phyloP scores from a whole-genome alignment of 2,888 invertebrate genomes.

The Empis stercorea region DNA sequence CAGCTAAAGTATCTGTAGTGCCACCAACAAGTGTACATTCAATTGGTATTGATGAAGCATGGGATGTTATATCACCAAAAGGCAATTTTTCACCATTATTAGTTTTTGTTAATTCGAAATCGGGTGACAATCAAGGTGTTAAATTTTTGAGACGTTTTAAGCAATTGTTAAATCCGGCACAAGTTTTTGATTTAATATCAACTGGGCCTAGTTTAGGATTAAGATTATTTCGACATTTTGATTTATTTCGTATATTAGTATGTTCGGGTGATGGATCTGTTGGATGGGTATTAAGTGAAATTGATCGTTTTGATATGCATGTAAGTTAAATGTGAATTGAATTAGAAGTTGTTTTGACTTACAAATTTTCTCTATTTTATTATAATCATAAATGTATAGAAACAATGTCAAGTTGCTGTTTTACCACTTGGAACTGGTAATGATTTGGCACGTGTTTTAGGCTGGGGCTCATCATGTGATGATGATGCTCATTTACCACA shows the following conservation, averaged over 20 bases:
- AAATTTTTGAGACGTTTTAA: conserved; percentile 90
- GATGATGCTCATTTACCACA: conserved; percentile 88
- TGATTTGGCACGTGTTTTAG: conserved; percentile 86
- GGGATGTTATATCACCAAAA: conserved; percentile 68
- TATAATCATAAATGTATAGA: conserved; percentile 40
- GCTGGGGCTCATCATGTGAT: conserved; percentile 94
- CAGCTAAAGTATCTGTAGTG: conserved; percentile 80
- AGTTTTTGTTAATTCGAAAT: conserved; percentile 96
- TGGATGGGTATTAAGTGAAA: conserved; percentile 94
- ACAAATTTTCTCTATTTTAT: not conserved
- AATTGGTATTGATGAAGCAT: conserved; percentile 79
- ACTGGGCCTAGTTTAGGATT: conserved; percentile 73
- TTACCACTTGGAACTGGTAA: conserved; percentile 93
- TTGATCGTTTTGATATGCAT: conserved; percentile 89
- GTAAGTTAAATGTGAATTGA: conserved; percentile 44
- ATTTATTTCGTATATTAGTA: conserved; percentile 88
- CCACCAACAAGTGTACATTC: conserved; percentile 89
- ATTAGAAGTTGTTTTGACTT: not conserved
- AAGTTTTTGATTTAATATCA: conserved; percentile 92
- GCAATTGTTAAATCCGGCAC: conserved; percentile 90
- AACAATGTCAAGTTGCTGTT: conserved; percentile 88
- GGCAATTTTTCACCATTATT: conserved; percentile 58
- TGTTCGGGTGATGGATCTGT: conserved; percentile 97
- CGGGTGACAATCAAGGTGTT: conserved; percentile 95
- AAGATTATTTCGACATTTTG: conserved; percentile 84